phyloP scores from a whole-genome alignment of 2,797 vertebrate genomes.

The Leucoraja ocellata region DNA sequence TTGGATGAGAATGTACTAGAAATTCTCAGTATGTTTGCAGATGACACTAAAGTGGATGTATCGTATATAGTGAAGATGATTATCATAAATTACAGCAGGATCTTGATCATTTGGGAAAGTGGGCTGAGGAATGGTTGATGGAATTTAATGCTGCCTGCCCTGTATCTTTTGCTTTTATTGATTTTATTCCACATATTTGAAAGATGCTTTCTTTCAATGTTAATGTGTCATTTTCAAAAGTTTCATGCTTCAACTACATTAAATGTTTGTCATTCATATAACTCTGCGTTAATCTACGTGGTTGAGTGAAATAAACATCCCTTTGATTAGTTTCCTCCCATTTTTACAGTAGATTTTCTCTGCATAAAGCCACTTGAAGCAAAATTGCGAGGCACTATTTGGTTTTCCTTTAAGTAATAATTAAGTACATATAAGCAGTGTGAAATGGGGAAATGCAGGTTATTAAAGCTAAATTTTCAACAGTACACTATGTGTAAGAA shows the following conservation, averaged over 20 bases:
- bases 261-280: background rate
- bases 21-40: no score
- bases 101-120: no score
- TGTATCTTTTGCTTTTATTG: no score
- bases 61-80: no score
- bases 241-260: background rate
- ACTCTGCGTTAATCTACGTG: background rate
- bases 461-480: background rate
- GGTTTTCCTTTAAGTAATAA: background rate
- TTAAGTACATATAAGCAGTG: background rate
- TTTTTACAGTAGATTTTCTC: background rate
- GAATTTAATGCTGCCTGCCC: no score
- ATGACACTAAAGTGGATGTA: no score
- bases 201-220: background rate
- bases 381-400: background rate
- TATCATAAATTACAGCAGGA: no score
- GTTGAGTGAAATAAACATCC: background rate
- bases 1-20: no score
- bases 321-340: background rate
- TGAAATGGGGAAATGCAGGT: background rate
- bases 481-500: background rate
- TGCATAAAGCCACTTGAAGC: background rate
- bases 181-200: background rate
- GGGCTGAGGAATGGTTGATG: no score
- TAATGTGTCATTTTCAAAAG: background rate